phyloP scores from a whole-genome alignment of 30 jellyfish, hydroid and myxozoan species.

The Turritopsis dohrnii region DNA sequence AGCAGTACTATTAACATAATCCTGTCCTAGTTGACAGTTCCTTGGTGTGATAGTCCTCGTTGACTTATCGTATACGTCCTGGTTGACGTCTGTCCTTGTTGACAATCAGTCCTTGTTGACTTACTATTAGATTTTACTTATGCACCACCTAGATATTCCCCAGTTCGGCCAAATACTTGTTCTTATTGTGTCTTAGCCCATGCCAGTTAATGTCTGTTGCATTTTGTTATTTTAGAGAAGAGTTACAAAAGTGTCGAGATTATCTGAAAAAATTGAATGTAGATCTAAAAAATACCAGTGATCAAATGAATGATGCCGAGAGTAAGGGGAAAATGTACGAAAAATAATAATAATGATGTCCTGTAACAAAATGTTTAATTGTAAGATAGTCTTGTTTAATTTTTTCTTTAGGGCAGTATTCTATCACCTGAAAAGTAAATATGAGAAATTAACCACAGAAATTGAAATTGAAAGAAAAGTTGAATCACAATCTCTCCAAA shows the following conservation, averaged over 20 bases:
- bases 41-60: too few species aligned
- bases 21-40: too few species aligned
- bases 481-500: slow-evolving; percentile 49
- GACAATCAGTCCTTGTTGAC: too few species aligned
- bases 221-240: slow-evolving; percentile 47
- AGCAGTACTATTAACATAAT: too few species aligned
- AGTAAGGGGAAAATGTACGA: slow-evolving; percentile 52
- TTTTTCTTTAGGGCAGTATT: slow-evolving; percentile 59
- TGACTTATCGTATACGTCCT: too few species aligned
- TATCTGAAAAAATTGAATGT: slow-evolving; percentile 44
- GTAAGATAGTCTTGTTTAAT: neutral
- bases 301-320: slow-evolving; percentile 74
- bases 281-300: slow-evolving; percentile 52
- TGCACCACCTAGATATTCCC: too few species aligned
- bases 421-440: slow-evolving; percentile 58
- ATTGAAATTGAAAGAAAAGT: slow-evolving; percentile 58
- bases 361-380: neutral
- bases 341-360: neutral
- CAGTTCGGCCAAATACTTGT: too few species aligned
- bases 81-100: too few species aligned
- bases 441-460: slow-evolving; percentile 59
- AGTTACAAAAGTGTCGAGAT: slow-evolving; percentile 50
- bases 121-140: too few species aligned
- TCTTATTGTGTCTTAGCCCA: too few species aligned
- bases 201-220: too few species aligned